phyloP scores from a whole-genome alignment of 2,797 vertebrate genomes.

The Gymnoscopelus braueri region DNA sequence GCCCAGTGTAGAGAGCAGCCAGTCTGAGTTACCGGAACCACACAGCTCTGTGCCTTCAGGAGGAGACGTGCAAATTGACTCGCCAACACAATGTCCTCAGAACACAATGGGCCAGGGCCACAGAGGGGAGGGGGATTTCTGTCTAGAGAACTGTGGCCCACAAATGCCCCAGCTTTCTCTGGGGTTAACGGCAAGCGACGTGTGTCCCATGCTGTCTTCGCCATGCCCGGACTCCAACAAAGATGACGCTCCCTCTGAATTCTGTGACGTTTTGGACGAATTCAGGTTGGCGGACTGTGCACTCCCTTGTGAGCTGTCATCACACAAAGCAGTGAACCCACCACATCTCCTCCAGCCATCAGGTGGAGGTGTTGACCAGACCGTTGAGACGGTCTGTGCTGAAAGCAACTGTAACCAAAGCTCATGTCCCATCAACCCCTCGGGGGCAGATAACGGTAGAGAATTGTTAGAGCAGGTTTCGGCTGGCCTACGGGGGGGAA shows the following conservation, averaged over 20 bases:
- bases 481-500: slow-evolving; percentile 31
- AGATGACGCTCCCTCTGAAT: slow-evolving; percentile 50
- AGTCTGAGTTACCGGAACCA: slow-evolving; percentile 49
- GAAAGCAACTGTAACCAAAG: slow-evolving; percentile 44
- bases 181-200: slow-evolving; percentile 50
- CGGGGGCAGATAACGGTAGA: slow-evolving; percentile 40
- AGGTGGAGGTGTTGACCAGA: slow-evolving; percentile 43
- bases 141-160: slow-evolving; percentile 77
- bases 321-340: slow-evolving; percentile 34
- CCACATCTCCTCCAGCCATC: slow-evolving; percentile 50
- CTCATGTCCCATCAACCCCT: slow-evolving; percentile 52
- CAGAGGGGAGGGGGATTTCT: slow-evolving; percentile 81
- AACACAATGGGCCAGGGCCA: slow-evolving; percentile 77
- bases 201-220: slow-evolving; percentile 76
- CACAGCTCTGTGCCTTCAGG: slow-evolving; percentile 66
- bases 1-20: slow-evolving; percentile 58
- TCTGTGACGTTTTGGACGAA: slow-evolving; percentile 69
- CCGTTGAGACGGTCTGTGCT: slow-evolving; percentile 51
- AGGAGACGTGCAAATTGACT: slow-evolving; percentile 60
- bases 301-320: slow-evolving; percentile 64
- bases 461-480: slow-evolving; percentile 49
- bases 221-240: slow-evolving; percentile 58
- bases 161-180: slow-evolving; percentile 72
- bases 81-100: slow-evolving; percentile 82
- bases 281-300: slow-evolving; percentile 62